Percentiles rank a stretch among this genome's conserved stretches.
Evolutionary conservation across 2,113 vertebrate species (phyloP).

Genomic region (Phyllostomus discolor): DNA sequence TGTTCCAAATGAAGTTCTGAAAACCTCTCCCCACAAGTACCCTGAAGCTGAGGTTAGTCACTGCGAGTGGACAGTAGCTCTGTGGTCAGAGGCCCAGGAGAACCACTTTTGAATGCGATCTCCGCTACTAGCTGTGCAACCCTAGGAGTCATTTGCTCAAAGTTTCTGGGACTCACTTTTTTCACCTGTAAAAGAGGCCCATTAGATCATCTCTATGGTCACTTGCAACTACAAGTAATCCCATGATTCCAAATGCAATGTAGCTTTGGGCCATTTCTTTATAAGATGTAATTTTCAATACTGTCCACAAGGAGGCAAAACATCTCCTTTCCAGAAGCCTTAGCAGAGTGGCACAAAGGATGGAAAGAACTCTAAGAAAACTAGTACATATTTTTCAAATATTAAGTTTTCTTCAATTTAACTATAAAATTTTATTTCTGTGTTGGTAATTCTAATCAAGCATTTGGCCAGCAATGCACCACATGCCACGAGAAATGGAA

Average conservation of each 20-base stretch:
- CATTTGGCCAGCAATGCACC: neutral
- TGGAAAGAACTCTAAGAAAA: neutral
- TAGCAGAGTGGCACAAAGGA: slow-evolving; percentile 19
- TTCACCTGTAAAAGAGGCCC: neutral
- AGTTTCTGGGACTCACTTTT: neutral
- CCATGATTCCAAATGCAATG: neutral
- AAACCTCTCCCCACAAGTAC: neutral
- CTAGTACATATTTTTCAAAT: neutral
- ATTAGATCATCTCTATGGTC: neutral
- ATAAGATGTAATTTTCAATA: slow-evolving; percentile 27
- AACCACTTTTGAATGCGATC: neutral
- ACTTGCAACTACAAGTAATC: neutral
- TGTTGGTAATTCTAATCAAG: neutral
- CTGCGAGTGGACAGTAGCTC: neutral
- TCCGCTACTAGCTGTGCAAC: neutral
- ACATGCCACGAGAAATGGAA: neutral
- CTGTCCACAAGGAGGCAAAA: slow-evolving; percentile 77
- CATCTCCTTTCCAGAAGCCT: slow-evolving; percentile 61
- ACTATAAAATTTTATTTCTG: neutral
- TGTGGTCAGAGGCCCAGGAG: neutral
- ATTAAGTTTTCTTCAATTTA: slow-evolving; percentile 4
- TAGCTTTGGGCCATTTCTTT: neutral
- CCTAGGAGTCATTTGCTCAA: neutral
- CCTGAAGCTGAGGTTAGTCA: neutral
- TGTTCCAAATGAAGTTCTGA: neutral